Percentiles rank a stretch among this genome's conserved stretches.
phyloP scores from a whole-genome alignment of 2,113 vertebrate genomes.

The Chamaetylas fuelleborni region DNA sequence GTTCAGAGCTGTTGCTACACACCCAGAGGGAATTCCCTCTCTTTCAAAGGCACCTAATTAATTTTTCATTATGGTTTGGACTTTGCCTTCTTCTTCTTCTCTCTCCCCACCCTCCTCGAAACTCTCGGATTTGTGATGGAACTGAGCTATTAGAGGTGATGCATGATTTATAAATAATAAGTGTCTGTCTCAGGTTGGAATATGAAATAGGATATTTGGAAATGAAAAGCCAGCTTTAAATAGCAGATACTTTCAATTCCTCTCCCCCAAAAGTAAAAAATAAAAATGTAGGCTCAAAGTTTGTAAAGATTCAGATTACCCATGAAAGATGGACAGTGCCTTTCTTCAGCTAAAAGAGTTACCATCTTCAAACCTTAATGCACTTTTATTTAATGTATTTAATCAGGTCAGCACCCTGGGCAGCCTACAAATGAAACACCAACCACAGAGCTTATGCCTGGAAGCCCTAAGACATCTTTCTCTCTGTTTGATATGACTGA shows the following conservation, averaged over 20 bases:
- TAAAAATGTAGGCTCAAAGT: not conserved
- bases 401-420: not conserved
- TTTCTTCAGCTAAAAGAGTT: not conserved
- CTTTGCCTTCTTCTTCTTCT: not conserved
- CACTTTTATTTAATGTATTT: constrained; percentile 9
- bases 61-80: constrained; percentile 9
- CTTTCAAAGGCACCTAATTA: not conserved
- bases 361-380: not conserved
- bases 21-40: constrained; percentile 4
- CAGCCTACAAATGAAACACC: not conserved
- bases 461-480: constrained; percentile 13
- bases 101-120: rapidly evolving
- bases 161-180: not conserved
- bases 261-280: not conserved
- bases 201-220: not conserved
- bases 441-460: not conserved
- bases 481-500: constrained; percentile 18
- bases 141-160: not conserved
- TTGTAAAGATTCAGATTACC: not conserved
- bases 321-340: not conserved
- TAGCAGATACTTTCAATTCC: not conserved
- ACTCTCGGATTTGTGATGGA: rapidly evolving
- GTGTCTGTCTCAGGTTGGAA: not conserved
- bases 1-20: not conserved
- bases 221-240: not conserved